phyloP scores from a whole-genome alignment of 2,888 invertebrate species.

The Cordilura impudica region DNA sequence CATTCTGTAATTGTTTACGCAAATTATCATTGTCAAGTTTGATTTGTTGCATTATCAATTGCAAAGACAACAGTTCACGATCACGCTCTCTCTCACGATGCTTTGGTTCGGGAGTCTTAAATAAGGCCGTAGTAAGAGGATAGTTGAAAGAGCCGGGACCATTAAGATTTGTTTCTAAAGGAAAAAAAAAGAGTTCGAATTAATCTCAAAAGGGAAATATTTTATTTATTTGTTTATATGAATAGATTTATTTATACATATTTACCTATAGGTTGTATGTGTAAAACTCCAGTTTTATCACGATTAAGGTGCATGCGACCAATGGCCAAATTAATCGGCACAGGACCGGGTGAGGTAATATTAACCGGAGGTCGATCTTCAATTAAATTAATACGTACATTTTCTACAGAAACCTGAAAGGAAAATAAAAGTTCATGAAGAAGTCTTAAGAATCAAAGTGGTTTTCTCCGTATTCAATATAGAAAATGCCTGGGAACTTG shows the following conservation, averaged over 20 bases:
- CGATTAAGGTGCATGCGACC: slow-evolving; percentile 85
- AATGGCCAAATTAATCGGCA: slow-evolving; percentile 87
- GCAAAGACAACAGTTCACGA: slow-evolving; percentile 78
- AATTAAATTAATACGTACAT: slow-evolving; percentile 85
- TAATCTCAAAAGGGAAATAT: neutral
- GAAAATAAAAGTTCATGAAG: slow-evolving; percentile 8
- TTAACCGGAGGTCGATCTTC: slow-evolving; percentile 91
- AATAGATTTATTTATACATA: neutral
- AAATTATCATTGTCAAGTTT: slow-evolving; percentile 83
- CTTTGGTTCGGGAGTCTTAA: slow-evolving; percentile 30
- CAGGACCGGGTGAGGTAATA: slow-evolving; percentile 89
- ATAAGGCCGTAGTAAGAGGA: slow-evolving; percentile 59
- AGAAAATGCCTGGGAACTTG: no score
- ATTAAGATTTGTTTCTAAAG: slow-evolving; percentile 65
- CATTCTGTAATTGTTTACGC: slow-evolving; percentile 80
- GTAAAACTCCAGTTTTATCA: slow-evolving; percentile 85
- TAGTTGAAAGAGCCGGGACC: slow-evolving; percentile 60
- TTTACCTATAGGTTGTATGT: slow-evolving; percentile 81
- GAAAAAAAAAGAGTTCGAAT: neutral
- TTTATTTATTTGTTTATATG: no score
- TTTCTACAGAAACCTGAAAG: slow-evolving; percentile 84
- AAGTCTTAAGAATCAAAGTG: no score
- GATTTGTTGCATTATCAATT: slow-evolving; percentile 79
- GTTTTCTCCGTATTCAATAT: no score
- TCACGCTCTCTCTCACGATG: slow-evolving; percentile 75